phyloP scores from a whole-genome alignment of 2,888 invertebrate species.

The Calameuta filiformis region DNA sequence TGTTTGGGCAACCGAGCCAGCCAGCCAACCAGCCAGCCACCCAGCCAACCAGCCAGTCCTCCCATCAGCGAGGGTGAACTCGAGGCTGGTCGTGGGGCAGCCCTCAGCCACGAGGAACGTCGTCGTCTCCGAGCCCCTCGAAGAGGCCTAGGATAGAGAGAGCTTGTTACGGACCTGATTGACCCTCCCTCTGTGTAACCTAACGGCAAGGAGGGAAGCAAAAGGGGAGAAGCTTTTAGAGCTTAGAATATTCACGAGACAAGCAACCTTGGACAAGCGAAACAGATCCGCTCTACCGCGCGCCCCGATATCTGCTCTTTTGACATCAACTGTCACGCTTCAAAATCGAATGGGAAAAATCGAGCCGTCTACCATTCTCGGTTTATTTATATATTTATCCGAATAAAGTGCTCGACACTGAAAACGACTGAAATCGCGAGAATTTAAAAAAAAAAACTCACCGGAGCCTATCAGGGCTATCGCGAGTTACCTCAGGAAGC shows the following conservation, averaged over 20 bases:
- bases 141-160: conserved; percentile 31
- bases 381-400: not conserved
- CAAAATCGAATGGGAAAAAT: not conserved
- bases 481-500: not conserved
- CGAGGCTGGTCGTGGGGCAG: not conserved
- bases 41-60: not conserved
- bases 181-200: conserved; percentile 57
- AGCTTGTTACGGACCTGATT: conserved; percentile 65
- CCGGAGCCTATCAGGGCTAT: not conserved
- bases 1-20: not conserved
- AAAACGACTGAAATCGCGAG: not conserved
- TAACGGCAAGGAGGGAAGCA: conserved; percentile 40
- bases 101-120: not conserved
- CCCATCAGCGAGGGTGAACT: not conserved
- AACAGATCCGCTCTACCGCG: conserved; percentile 23
- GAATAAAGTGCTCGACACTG: not conserved
- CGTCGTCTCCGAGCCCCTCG: not conserved
- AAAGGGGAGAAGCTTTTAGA: conserved; percentile 61
- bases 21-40: too few species aligned
- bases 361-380: not conserved
- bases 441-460: not conserved
- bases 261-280: conserved; percentile 54
- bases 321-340: conserved; percentile 19
- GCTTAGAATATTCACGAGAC: conserved; percentile 65
- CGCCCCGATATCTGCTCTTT: conserved; percentile 22